Conservation (phyloP, 2,113 vertebrate genomes). For the Tichodroma muraria region DNA sequence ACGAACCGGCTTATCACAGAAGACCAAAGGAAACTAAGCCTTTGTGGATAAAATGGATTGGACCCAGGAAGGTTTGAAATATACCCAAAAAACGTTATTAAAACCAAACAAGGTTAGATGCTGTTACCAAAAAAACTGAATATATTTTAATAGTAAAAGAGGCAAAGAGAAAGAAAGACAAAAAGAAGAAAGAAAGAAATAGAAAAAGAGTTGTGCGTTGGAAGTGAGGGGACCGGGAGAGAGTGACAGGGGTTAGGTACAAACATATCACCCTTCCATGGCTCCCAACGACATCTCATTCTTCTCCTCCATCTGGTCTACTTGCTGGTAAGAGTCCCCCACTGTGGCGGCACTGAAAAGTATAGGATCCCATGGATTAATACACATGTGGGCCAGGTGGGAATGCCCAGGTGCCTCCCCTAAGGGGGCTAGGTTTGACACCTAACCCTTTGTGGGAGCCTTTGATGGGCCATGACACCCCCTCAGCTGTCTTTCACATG, state of each 20-base stretch:
- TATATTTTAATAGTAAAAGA: not conserved
- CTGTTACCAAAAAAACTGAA: not conserved
- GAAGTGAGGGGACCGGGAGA: not conserved
- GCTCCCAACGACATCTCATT: rapidly evolving
- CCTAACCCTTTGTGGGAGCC: not conserved
- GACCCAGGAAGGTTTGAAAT: not conserved
- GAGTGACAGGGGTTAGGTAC: not conserved
- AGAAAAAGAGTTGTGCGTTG: not conserved
- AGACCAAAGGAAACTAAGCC: not conserved
- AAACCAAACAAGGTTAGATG: not conserved
- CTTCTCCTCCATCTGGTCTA: not conserved
- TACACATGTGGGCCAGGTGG: not conserved
- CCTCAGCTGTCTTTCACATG: not conserved
- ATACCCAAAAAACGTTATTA: rapidly evolving
- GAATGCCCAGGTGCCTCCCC: not conserved
- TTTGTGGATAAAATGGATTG: too few species aligned
- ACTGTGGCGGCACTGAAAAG: rapidly evolving
- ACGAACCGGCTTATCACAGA: not conserved
- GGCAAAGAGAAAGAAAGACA: not conserved
- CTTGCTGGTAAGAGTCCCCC: not conserved
- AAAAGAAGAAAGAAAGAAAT: not conserved
- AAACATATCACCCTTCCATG: too few species aligned
- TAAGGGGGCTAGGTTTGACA: not conserved
- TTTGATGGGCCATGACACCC: not conserved
- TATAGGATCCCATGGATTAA: not conserved